Conservation (phyloP, 2,888 invertebrate genomes). For the Bimastos eiseni region DNA sequence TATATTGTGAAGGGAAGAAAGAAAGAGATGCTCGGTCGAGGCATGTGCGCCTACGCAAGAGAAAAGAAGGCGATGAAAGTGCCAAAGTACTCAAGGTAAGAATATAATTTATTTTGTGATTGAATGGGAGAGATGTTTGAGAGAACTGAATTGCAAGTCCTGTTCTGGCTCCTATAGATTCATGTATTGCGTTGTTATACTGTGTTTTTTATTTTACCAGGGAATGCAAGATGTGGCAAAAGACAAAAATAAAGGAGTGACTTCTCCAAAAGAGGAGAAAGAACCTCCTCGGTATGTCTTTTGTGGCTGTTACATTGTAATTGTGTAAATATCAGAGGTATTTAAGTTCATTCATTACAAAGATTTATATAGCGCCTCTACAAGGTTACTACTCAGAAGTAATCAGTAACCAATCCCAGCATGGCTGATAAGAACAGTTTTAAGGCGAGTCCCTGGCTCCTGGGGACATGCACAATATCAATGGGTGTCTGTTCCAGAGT, state of each 20-base stretch:
- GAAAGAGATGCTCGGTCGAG: slow-evolving; percentile 88
- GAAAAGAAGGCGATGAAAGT: slow-evolving; percentile 65
- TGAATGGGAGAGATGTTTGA: not conserved
- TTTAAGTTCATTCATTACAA: no score
- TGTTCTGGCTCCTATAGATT: not conserved
- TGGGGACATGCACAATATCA: no score
- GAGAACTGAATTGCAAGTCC: no score
- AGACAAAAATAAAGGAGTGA: slow-evolving; percentile 66
- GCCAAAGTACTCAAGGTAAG: slow-evolving; percentile 59
- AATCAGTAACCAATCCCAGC: no score
- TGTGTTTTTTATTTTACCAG: slow-evolving; percentile 58
- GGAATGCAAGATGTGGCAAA: slow-evolving; percentile 84
- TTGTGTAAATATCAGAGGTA: slow-evolving; percentile 70
- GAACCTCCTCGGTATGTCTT: slow-evolving; percentile 28
- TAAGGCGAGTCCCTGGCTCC: no score
- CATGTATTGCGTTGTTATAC: not conserved
- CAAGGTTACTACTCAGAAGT: no score
- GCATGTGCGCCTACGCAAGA: slow-evolving; percentile 83
- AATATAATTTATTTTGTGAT: not conserved
- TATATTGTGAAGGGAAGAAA: slow-evolving; percentile 21
- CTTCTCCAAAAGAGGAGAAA: slow-evolving; percentile 27
- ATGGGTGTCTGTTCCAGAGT: no score
- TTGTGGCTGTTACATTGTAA: slow-evolving; percentile 64
- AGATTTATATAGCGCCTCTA: no score
- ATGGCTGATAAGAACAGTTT: no score